phyloP scores from a whole-genome alignment of 1,140 invertebrate genomes.

The Parasteatoda tepidariorum region DNA sequence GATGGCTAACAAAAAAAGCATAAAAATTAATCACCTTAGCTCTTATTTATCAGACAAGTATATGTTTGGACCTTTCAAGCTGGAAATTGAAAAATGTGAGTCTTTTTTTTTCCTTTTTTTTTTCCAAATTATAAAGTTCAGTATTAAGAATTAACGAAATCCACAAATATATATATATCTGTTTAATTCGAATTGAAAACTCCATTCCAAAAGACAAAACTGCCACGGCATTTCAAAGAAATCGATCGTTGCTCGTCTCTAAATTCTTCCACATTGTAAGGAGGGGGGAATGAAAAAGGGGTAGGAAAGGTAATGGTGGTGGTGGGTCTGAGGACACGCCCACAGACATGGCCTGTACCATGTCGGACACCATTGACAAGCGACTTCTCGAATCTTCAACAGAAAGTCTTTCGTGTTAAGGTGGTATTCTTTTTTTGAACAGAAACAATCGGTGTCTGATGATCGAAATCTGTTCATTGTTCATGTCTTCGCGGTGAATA shows the following conservation, averaged over 20 bases:
- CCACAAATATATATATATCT: no score
- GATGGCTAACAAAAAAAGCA: no score
- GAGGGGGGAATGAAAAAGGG: background rate
- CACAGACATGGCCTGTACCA: constrained; percentile 45
- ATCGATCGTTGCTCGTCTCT: constrained; percentile 26
- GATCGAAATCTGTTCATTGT: background rate
- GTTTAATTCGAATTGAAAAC: no score
- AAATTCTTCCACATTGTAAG: constrained; percentile 10
- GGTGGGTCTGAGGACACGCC: constrained; percentile 7
- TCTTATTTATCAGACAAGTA: no score
- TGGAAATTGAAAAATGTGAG: no score
- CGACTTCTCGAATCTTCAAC: constrained; percentile 36
- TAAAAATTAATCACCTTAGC: no score
- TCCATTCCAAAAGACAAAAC: no score
- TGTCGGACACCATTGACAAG: constrained; percentile 46
- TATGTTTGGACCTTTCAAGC: no score
- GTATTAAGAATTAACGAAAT: no score
- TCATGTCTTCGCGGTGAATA: background rate
- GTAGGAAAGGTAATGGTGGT: background rate
- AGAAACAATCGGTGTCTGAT: constrained; percentile 16
- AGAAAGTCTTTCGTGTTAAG: constrained; percentile 31
- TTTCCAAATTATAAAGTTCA: no score
- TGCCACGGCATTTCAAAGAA: background rate
- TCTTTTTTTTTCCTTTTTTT: no score
- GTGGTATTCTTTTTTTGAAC: constrained; percentile 27